Conservation (phyloP, 2,113 vertebrate species). For the Capreolus pygargus region DNA sequence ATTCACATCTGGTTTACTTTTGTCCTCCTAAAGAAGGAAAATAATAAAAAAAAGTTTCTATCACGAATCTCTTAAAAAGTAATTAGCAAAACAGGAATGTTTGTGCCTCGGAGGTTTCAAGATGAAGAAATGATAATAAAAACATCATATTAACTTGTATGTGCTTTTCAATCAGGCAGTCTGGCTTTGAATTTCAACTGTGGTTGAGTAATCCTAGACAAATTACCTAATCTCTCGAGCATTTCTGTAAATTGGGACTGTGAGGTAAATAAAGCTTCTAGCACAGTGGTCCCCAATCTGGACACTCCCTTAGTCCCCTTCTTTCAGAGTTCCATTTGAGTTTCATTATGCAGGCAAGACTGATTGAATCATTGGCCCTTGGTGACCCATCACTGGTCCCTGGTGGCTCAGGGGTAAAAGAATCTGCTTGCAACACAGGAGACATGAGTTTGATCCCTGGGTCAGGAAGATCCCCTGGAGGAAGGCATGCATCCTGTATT, state of each 20-base stretch:
- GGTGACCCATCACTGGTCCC: neutral
- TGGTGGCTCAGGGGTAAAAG: neutral
- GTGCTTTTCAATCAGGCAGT: neutral
- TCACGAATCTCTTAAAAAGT: neutral
- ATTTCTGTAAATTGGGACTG: neutral
- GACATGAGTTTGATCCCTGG: neutral
- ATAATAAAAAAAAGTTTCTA: constrained; percentile 1
- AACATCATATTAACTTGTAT: neutral
- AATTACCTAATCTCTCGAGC: neutral
- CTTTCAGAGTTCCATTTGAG: neutral
- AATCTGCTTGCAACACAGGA: neutral
- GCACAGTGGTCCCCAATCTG: neutral
- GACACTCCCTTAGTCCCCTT: neutral
- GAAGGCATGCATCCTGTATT: neutral
- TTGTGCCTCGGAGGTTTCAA: neutral
- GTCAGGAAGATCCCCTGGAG: neutral
- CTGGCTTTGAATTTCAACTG: neutral
- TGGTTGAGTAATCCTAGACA: neutral
- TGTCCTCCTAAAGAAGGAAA: constrained; percentile 83
- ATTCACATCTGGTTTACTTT: constrained; percentile 75
- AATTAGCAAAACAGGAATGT: neutral
- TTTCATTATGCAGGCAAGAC: neutral
- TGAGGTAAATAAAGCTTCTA: neutral
- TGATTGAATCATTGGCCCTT: neutral
- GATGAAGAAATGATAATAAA: neutral